Evolutionary conservation across 2,888 invertebrate genomes (phyloP), one percentile per base, ranked within the genome.

Genomic region (Epinotia bilunana): DNA sequence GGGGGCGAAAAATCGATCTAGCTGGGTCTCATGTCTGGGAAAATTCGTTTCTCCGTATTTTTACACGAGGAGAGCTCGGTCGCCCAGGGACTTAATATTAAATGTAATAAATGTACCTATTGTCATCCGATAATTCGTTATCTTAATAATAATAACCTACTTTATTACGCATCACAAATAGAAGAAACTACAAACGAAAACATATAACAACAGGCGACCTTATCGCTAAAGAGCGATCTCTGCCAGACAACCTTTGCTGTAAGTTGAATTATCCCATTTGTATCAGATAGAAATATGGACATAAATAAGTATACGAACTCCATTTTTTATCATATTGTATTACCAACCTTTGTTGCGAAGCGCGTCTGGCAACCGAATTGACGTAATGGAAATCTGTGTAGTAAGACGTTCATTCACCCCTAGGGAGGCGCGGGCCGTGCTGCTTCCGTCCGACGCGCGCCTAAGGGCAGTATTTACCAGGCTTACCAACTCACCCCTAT

Each of bases 361-460:
- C 67, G 78, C 65, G 74, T 70, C 80, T 79, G 78, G 78, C 77
- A 79, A 77, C 77, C 80, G 79, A 77, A 83, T 53, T 39, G 28
- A 62, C 83, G 82, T 86, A 86, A 85, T 85, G 87, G 82, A 86
- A 85, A 87, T 85, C 83, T 82, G 65, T 53, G 18, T 80, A 72
- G 77, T 80, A 86, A 87, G 87, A 87, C 88, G 89, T 89, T 88
- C 89, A 82, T 90, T 90, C 88, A 89, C 90, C 89, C 88, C 87
- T 78, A 77, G 78, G 81, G 84, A 82, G 82, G 84, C 80, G 80
- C 76, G 79, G 62, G 72, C 77, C 71, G 73, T 67, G 67, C 60
- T 79, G 76, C 79, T 83, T 83, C 82, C 82, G 80, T 70, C 79
- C 76, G 71, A 53, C 53, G 16, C 53, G n/a, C 53, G n/a, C n/a